Base-by-base conservation (phyloP, 1,140 invertebrate genomes). In the Diploscapter pachys region DNA sequence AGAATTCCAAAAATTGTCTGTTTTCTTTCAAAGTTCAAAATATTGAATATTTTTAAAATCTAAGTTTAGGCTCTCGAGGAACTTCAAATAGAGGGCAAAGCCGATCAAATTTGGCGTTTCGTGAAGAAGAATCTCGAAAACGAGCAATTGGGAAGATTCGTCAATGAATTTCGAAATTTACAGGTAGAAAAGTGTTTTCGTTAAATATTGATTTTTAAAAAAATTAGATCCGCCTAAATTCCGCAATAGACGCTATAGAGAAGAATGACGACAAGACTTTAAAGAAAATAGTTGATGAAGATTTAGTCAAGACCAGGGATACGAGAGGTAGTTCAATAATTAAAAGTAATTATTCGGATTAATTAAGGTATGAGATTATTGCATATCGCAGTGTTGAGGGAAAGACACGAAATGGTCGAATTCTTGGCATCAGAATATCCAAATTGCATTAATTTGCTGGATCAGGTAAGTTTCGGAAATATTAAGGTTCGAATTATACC, bases 391-490 rank as follows among this genome's bases (percentile, higher is more conserved):
- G 83, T 84, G 4, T 63, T 84, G 56, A 77, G 80, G 64, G 83
- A 84, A 66, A 78, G 81, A 52, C 83, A 84, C 71, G 83, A 84
- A 72, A 81, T 84, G 13, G 79, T 82, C 13, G 83, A 84, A 63
- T 66, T 76, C 65, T 56, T 84, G 4, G 82, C 82, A 4, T 57
- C 65, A 8, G 59, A 73, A 3, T 82, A 73, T 72, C 73, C 83
- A n/a, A 74, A 74, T 72, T 66, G 69, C 53, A 76, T 83, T 9
- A 73, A 83, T 75, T 78, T 81, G 50, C 54, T 62, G 61, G 82
- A 83, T 75, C 65, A 72, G 73, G 80, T 83, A 66, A 57, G 70
- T 80, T 51, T 51, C 57, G 2, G 31, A 59, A 59, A 11, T 59
- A 1, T 59, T 59, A 59, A 11, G 2, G 9, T 59, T 59, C 31